Percentiles rank a stretch among this genome's conserved stretches.
Evolutionary conservation across 1,140 invertebrate genomes (phyloP).

Genomic region (Drosophila triauraria): DNA sequence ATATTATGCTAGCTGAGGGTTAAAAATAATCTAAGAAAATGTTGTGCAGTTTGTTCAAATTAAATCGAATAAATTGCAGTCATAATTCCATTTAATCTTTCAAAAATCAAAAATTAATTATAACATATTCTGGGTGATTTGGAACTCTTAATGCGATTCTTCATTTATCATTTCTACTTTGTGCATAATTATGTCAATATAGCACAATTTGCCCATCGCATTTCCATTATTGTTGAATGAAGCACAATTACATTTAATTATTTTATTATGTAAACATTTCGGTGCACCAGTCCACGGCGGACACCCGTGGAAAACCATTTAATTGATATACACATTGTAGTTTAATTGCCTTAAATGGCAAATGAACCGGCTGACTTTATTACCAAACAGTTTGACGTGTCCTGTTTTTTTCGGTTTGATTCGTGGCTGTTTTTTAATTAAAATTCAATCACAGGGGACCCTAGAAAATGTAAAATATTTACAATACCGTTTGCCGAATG

Average conservation of each 20-base stretch:
- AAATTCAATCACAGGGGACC: constrained; percentile 48
- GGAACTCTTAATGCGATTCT: constrained; percentile 1
- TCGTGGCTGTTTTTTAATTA: constrained; percentile 51
- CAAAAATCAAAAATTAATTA: background rate
- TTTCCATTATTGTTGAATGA: constrained; percentile 40
- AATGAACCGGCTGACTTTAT: constrained; percentile 71
- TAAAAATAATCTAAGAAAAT: too few relatives aligned
- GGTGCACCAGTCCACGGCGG: constrained; percentile 17
- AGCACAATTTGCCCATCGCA: background rate
- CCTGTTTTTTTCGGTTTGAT: constrained; percentile 18
- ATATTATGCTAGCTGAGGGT: background rate
- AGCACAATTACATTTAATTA: constrained; percentile 67
- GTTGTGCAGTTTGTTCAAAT: background rate
- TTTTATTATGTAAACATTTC: constrained; percentile 57
- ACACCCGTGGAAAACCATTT: constrained; percentile 34
- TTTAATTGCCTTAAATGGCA: constrained; percentile 67
- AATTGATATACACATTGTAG: constrained; percentile 58
- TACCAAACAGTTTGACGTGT: constrained; percentile 57
- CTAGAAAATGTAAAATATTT: constrained; percentile 7
- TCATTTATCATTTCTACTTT: constrained; percentile 6
- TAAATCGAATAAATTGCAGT: background rate
- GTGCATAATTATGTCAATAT: constrained; percentile 19
- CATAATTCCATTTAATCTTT: background rate
- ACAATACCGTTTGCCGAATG: constrained; percentile 12
- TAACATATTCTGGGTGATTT: background rate